Base-by-base conservation (phyloP, 2,888 invertebrate genomes). In the Actias luna region DNA sequence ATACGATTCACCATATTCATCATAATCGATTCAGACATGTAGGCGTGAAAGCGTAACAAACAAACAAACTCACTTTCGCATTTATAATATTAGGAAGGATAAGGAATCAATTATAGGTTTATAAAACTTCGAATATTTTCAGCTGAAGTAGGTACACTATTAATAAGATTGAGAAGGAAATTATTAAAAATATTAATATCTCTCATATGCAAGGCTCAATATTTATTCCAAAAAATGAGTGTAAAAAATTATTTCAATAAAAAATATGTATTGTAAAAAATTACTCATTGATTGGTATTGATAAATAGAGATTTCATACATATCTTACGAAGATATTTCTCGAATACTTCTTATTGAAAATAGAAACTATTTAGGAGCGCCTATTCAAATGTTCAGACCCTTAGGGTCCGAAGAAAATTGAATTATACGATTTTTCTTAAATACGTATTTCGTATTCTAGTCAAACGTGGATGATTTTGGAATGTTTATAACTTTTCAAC, bases 201-300 rank as follows among this genome's bases (percentile, higher is more conserved):
- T n/a, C n/a, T n/a, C n/a, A n/a, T n/a, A 8, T 33, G 74, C 65
- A 22, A 22, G 22, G 22, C 22, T 46, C 3, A 46, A 22, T 46
- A 0, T 10, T 22, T 22, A 46, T 8, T 33, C 8, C 1, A 46
- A 46, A 22, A 46, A 10, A 3, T 8, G 22, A 18, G 16, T 16
- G 36, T 2, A 39, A 16, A 8, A 22, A 8, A 22, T 22, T 18
- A 18, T 22, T 14, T 8, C 1, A 8, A 18, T 2, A 22, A 46
- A 46, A 46, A 46, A 22, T 46, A 1, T 2, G 22, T 8, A 8
- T 22, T 7, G 12, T 22, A 12, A 25, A 46, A 46, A 22, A 46
- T 22, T 22, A 46, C 8, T 22, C 1, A 22, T 46, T 22, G 8
- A 25, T 22, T 22, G 22, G 22, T 46, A 46, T 22, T 22, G 46